phyloP scores from a whole-genome alignment of 1,140 invertebrate genomes.

The Thaumetopoea pityocampa region DNA sequence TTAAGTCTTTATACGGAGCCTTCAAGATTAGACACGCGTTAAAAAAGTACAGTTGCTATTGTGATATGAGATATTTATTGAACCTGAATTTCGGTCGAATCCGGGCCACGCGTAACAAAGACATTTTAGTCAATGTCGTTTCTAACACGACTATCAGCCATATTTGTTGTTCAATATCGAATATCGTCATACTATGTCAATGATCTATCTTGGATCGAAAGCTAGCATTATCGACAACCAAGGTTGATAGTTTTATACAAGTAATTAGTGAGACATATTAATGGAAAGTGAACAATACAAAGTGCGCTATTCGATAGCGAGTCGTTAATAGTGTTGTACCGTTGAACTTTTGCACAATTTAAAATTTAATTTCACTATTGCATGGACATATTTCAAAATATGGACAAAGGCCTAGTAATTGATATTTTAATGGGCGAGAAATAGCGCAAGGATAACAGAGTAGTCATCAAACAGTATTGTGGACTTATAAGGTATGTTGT shows the following conservation, averaged over 20 bases:
- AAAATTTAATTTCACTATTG: no score
- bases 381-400: no score
- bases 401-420: no score
- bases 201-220: constrained; percentile 35
- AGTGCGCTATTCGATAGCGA: constrained; percentile 19
- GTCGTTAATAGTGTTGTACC: neutral
- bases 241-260: constrained; percentile 30
- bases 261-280: constrained; percentile 23
- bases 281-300: constrained; percentile 17
- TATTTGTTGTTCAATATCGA: constrained; percentile 42
- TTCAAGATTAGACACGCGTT: constrained; percentile 17
- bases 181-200: constrained; percentile 39
- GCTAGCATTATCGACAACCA: constrained; percentile 24
- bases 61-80: constrained; percentile 34
- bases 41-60: constrained; percentile 17
- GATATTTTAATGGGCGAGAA: no score
- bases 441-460: no score
- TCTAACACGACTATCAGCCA: constrained; percentile 50
- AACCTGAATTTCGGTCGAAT: constrained; percentile 53
- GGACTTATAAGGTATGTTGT: no score
- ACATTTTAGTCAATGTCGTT: constrained; percentile 57
- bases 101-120: constrained; percentile 46
- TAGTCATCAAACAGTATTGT: no score
- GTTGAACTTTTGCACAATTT: constrained; percentile 9
- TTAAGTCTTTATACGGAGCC: constrained; percentile 10